A percentile compares a stretch with the other conserved stretches of the same genome.
These are phyloP conservation scores for Lottia scabra DNA, from an alignment of 2,888 invertebrate species.

Conservation along the genomic window DNA sequence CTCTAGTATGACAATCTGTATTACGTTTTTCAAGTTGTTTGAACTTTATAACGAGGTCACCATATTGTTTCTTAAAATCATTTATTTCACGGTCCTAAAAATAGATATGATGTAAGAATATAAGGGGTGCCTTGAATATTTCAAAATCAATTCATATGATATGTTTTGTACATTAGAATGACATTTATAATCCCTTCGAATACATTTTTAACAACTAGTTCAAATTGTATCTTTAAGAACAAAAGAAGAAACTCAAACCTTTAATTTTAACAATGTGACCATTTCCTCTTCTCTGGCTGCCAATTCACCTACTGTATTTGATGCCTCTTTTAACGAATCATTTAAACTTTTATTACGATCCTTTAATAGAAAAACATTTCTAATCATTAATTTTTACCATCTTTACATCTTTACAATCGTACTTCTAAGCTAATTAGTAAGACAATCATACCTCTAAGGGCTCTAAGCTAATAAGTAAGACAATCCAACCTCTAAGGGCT, in stretches of 20 bases:
- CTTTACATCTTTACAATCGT: no score
- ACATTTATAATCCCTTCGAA: no score
- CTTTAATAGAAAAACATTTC: constrained; percentile 28
- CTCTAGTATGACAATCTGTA: constrained; percentile 44
- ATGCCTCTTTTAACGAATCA: constrained; percentile 45
- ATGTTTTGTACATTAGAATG: no score
- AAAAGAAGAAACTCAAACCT: constrained; percentile 35
- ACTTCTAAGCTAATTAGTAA: no score
- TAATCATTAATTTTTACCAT: no score
- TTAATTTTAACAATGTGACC: constrained; percentile 44
- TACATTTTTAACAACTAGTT: no score
- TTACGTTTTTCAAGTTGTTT: constrained; percentile 45
- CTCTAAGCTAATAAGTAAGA: no score
- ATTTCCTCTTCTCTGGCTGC: constrained; percentile 60
- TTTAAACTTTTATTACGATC: constrained; percentile 44
- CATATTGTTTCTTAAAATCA: neutral
- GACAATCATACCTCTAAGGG: no score
- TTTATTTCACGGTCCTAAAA: constrained; percentile 36
- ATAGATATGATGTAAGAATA: neutral
- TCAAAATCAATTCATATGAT: no score
- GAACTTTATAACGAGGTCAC: constrained; percentile 45
- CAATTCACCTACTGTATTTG: constrained; percentile 43
- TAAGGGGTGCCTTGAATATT: no score
- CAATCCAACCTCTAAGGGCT: no score
- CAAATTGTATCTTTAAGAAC: no score